Evolutionary conservation across 2,113 vertebrate species (phyloP).

Genomic region (Antigone vipio): DNA sequence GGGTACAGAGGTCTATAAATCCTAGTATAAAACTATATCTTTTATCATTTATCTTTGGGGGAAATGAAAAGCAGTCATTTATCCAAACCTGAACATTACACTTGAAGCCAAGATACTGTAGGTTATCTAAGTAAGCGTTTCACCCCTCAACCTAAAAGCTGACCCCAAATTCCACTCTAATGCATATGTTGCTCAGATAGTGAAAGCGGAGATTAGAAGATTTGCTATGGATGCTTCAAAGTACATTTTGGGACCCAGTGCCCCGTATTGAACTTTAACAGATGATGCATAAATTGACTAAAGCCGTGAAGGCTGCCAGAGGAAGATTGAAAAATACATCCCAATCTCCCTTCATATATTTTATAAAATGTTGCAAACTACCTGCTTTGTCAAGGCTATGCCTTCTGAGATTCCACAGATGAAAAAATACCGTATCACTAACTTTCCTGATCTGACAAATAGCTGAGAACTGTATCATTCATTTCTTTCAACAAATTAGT

Average conservation of each 20-base stretch:
- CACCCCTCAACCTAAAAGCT: background rate
- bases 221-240: conserved; percentile 41
- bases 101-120: background rate
- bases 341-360: background rate
- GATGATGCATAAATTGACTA: conserved; percentile 46
- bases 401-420: background rate
- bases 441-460: background rate
- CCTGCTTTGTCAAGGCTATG: background rate
- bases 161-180: conserved; percentile 30
- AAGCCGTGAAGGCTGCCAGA: background rate
- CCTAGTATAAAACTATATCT: background rate
- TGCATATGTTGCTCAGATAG: background rate
- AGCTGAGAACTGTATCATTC: background rate
- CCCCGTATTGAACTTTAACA: conserved; percentile 22
- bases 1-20: background rate
- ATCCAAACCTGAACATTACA: background rate
- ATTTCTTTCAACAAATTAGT: conserved; percentile 1
- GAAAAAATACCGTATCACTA: background rate
- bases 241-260: conserved; percentile 9
- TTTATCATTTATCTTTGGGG: conserved; percentile 7
- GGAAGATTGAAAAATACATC: background rate
- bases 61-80: conserved; percentile 56
- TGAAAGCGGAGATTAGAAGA: conserved; percentile 12
- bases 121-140: conserved; percentile 42
- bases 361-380: background rate